Percentiles rank a stretch among this genome's conserved stretches.
These are phyloP conservation scores for Apteryx mantelli DNA, from an alignment of 2,113 vertebrate species.

Conservation along the genomic window DNA sequence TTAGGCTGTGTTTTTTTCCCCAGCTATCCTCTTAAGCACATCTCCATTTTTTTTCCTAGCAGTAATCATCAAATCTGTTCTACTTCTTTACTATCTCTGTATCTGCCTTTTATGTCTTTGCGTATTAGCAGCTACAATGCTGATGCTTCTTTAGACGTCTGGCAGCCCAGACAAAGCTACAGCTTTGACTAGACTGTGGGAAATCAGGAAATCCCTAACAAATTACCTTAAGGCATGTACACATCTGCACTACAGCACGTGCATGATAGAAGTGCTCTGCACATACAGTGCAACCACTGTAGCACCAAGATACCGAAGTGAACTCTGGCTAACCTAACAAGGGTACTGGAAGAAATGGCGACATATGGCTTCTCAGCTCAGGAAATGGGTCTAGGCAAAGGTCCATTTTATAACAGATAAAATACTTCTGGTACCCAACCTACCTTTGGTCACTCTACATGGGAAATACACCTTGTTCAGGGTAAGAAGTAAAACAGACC, in stretches of 20 bases:
- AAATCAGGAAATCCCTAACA: not conserved
- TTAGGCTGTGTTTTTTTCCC: not conserved
- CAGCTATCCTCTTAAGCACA: not conserved
- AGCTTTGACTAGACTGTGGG: not conserved
- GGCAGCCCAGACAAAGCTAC: not conserved
- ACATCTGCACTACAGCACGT: not conserved
- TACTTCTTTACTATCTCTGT: not conserved
- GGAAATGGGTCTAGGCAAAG: not conserved
- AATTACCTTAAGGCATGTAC: not conserved
- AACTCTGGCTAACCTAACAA: not conserved
- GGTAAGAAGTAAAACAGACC: not conserved
- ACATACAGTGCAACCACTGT: accelerated
- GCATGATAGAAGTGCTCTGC: not conserved
- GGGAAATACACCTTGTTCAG: not conserved
- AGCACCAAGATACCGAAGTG: not conserved
- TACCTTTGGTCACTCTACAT: not conserved
- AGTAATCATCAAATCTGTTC: not conserved
- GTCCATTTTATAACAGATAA: not conserved
- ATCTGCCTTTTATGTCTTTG: not conserved
- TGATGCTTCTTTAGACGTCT: not conserved
- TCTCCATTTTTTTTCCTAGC: not conserved
- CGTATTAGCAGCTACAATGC: not conserved
- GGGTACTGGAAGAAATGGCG: not conserved
- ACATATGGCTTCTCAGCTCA: not conserved
- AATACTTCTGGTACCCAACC: not conserved